Base-by-base conservation (phyloP, 2,797 vertebrate genomes). In the Dendrocincla fuliginosa region DNA sequence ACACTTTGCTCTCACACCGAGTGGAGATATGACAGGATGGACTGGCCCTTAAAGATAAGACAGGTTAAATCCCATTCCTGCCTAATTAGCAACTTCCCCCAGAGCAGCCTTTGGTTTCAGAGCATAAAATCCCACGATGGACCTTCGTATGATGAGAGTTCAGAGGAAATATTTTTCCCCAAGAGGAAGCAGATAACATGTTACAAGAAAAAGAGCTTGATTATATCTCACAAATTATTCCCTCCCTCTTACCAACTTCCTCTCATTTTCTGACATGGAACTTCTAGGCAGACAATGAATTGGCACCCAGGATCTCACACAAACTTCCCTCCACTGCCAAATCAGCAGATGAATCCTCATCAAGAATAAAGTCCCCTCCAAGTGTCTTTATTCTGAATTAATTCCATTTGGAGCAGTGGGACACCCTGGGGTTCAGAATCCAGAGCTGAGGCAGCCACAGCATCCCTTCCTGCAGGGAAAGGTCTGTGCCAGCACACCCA, bases 121-220 rank as follows among this genome's bases (percentile, higher is more conserved):
- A 74, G 44, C 2, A 70, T 22, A 82, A 87, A 93, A 76, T 83
- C 14, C 4, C 68, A 85, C 1, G 24, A 68, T 44, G 46, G 84
- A 71, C 68, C 71, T 94, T 91, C 41, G 41, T 20, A 55, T 2
- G 75, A 84, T 84, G 88, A 85, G 41, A 91, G 76, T 60, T 77
- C 35, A 61, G 64, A 90, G 95, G 86, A 96, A 96, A 77, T 85
- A 84, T 71, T 89, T 95, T 95, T 89, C 89, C 78, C 60, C 56
- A 79, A 92, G 57, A 96, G 89, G 95, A 95, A 96, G 82, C 41
- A 92, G 95, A 91, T 94, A 96, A 90, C 76, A 64, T 23, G 42
- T 73, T 81, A 80, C 73, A 87, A 89, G 30, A 92, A 83, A 92
- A 65, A 30, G 1, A 74, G 28, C 65, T 50, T 65, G 93, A 95